These are phyloP conservation scores for Procapra przewalskii DNA, from an alignment of 2,113 vertebrate genomes.

Conservation along the genomic window DNA sequence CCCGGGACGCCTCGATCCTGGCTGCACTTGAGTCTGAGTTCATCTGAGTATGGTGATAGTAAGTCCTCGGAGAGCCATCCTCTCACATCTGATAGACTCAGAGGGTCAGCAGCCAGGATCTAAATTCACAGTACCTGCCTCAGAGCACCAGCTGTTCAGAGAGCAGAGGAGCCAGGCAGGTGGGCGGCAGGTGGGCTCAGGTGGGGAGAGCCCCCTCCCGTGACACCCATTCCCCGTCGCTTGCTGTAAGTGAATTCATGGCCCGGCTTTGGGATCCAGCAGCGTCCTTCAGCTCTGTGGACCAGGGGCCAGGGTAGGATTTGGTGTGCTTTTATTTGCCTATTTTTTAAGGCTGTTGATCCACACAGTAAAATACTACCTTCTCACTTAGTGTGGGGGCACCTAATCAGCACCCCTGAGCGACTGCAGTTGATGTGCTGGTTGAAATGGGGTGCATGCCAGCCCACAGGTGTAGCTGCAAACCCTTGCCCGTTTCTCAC, in stretches of 20 bases:
- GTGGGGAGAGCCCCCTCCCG: too few species aligned
- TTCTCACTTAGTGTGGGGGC: background rate
- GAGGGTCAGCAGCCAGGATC: background rate
- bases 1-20: accelerated
- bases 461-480: background rate
- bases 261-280: background rate
- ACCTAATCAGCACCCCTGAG: background rate
- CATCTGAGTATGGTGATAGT: background rate
- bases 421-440: accelerated
- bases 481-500: background rate
- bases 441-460: accelerated
- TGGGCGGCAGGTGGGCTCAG: background rate
- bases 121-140: background rate
- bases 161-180: background rate
- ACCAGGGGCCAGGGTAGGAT: accelerated
- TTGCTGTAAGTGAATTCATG: background rate
- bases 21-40: background rate
- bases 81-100: accelerated
- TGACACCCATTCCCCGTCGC: accelerated
- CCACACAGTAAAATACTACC: background rate
- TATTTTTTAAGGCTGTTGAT: background rate
- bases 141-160: background rate
- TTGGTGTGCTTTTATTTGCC: background rate
- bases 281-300: background rate
- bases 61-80: background rate